Evolutionary conservation across 2,888 invertebrate genomes (phyloP).

Genomic region (Lottia gigantea): DNA sequence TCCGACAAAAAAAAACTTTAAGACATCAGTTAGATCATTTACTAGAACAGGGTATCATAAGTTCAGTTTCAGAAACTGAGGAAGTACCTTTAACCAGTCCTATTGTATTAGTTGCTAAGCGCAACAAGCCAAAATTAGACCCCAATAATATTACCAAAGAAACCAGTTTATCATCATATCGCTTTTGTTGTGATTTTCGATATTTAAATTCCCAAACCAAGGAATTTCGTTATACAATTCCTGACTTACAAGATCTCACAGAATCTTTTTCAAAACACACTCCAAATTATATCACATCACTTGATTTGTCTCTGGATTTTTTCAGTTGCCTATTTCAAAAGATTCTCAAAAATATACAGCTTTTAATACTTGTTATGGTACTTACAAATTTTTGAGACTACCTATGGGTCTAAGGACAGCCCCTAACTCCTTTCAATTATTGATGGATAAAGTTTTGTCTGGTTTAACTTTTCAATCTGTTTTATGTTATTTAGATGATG

Average conservation of each 20-base stretch:
- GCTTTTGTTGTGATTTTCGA: conserved; percentile 19
- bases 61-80: not conserved
- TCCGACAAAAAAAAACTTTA: not conserved
- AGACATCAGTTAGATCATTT: not conserved
- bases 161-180: conserved; percentile 13
- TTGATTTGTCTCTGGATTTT: conserved; percentile 36
- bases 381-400: conserved; percentile 30
- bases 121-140: conserved; percentile 18
- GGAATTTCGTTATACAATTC: conserved; percentile 26
- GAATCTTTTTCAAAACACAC: conserved; percentile 33
- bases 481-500: conserved; percentile 34
- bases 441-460: conserved; percentile 32
- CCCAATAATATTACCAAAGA: conserved; percentile 21
- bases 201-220: conserved; percentile 30
- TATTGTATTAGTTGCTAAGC: conserved; percentile 23
- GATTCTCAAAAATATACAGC: conserved; percentile 23
- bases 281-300: conserved; percentile 30
- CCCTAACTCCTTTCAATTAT: conserved; percentile 33
- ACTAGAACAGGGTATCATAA: conserved; percentile 1
- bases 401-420: conserved; percentile 31
- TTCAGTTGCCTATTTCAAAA: conserved; percentile 23
- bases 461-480: conserved; percentile 28
- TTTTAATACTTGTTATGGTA: conserved; percentile 33
- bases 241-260: conserved; percentile 30
- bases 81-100: conserved; percentile 1